A percentile compares a stretch with the other conserved stretches of the same genome.
These are phyloP conservation scores for Thaumatotibia leucotreta DNA, from an alignment of 1,140 invertebrate species.

Conservation along the genomic window DNA sequence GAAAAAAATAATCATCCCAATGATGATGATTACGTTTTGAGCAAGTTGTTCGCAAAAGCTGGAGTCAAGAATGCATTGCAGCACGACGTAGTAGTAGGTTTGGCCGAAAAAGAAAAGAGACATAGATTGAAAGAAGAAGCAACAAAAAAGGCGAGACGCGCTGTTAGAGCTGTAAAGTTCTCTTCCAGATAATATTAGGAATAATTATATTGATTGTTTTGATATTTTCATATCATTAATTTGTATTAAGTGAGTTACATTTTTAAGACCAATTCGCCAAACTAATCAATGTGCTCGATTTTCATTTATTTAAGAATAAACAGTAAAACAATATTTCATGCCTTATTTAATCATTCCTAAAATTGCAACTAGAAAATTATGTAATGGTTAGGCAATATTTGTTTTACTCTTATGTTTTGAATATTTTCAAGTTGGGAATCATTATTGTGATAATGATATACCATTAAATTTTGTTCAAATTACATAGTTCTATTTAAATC, in stretches of 20 bases:
- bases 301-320: neutral
- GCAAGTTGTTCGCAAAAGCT: constrained; percentile 78
- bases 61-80: constrained; percentile 77
- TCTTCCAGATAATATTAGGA: constrained; percentile 55
- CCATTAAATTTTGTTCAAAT: too few relatives aligned
- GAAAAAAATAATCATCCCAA: constrained; percentile 39
- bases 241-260: neutral
- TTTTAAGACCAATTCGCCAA: too few relatives aligned
- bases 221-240: constrained; percentile 6
- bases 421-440: too few relatives aligned
- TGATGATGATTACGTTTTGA: constrained; percentile 78
- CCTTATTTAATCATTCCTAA: neutral
- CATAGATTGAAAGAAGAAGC: constrained; percentile 76
- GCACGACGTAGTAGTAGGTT: constrained; percentile 77
- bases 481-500: too few relatives aligned
- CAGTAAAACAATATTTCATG: neutral
- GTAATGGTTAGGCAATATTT: too few relatives aligned
- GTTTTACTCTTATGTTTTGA: too few relatives aligned
- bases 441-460: too few relatives aligned
- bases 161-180: constrained; percentile 76
- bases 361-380: too few relatives aligned
- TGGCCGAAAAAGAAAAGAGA: constrained; percentile 68
- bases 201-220: constrained; percentile 37
- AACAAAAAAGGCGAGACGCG: constrained; percentile 67
- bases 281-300: neutral